Evolutionary conservation across 2,797 vertebrate species (phyloP).

Genomic region (Xenopus petersii): DNA sequence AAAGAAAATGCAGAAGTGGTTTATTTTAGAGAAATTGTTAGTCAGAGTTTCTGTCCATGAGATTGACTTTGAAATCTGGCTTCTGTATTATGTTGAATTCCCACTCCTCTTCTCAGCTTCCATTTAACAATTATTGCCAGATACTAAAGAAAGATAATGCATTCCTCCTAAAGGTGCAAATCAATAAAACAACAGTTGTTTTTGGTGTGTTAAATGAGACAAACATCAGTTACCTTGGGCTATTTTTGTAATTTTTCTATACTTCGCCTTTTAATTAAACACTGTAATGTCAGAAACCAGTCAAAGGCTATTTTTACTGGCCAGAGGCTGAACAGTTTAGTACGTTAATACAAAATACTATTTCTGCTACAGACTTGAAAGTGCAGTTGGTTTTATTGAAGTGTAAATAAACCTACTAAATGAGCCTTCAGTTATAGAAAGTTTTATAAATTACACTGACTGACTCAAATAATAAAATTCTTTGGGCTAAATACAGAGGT

Average conservation of each 20-base stretch:
- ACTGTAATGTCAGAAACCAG: conserved; percentile 53
- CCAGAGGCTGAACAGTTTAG: conserved; percentile 36
- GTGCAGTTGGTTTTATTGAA: no score
- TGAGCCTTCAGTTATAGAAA: no score
- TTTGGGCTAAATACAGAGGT: no score
- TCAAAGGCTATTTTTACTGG: conserved; percentile 60
- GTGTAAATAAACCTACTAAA: no score
- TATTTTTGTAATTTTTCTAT: conserved; percentile 55
- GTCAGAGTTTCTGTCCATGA: background rate
- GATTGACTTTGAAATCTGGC: background rate
- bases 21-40: background rate
- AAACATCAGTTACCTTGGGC: conserved; percentile 57
- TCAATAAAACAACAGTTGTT: conserved; percentile 53
- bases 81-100: background rate
- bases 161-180: conserved; percentile 29
- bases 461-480: no score
- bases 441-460: no score
- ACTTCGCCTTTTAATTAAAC: conserved; percentile 58
- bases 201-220: conserved; percentile 60
- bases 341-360: background rate
- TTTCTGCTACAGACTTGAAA: background rate
- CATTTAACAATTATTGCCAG: conserved; percentile 16
- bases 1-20: no score
- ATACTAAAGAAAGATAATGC: conserved; percentile 28
- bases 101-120: conserved; percentile 4